Conservation (phyloP, 2,113 vertebrate species). For the Terrapene triunguis region DNA sequence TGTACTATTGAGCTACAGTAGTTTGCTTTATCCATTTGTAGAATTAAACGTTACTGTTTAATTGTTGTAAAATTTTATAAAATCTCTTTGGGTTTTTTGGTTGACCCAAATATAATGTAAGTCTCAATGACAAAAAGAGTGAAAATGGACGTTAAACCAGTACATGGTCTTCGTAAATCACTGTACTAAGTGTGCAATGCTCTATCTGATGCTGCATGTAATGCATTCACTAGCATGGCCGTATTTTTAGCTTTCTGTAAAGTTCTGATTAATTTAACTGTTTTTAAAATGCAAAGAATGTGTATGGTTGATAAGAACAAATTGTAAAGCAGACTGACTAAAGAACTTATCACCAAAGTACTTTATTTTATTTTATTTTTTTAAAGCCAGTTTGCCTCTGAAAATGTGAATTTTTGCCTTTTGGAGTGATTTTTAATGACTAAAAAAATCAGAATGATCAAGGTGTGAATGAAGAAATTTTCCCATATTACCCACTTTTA, state of each 20-base stretch:
- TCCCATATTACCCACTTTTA: background rate
- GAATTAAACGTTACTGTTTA: conserved; percentile 83
- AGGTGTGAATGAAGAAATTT: background rate
- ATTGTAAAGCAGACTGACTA: conserved; percentile 39
- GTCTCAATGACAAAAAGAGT: conserved; percentile 88
- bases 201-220: conserved; percentile 59
- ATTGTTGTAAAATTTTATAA: conserved; percentile 84
- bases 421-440: background rate
- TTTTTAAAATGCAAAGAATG: conserved; percentile 45
- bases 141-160: conserved; percentile 69
- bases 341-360: background rate
- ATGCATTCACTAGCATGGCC: conserved; percentile 55
- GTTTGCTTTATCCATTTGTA: conserved; percentile 80
- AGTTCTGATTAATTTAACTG: conserved; percentile 45
- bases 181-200: conserved; percentile 58
- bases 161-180: conserved; percentile 59
- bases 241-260: conserved; percentile 50
- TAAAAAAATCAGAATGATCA: background rate
- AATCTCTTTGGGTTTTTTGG: conserved; percentile 88
- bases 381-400: background rate
- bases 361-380: background rate
- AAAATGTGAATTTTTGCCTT: background rate
- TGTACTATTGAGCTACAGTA: conserved; percentile 75
- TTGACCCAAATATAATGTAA: conserved; percentile 90
- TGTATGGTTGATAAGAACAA: conserved; percentile 32